These are phyloP conservation scores for Saccostrea echinata DNA, from an alignment of 1,140 invertebrate species.

Conservation along the genomic window DNA sequence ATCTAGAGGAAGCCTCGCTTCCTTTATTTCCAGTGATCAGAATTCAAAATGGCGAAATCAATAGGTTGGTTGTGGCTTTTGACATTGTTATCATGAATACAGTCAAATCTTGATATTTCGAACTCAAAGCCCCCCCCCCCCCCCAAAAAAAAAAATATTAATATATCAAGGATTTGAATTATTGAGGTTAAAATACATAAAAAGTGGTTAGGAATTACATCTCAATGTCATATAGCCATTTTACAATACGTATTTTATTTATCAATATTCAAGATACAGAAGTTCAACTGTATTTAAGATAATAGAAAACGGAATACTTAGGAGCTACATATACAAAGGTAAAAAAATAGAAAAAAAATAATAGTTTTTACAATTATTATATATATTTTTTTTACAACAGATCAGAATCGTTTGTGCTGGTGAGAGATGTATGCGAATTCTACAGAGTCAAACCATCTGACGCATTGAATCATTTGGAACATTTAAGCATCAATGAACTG, in stretches of 20 bases:
- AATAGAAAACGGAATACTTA: too few relatives aligned
- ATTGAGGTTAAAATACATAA: too few relatives aligned
- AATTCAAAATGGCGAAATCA: neutral
- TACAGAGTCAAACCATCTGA: neutral
- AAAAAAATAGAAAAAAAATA: neutral
- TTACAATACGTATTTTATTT: too few relatives aligned
- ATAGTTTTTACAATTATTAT: neutral
- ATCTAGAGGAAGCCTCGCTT: slow-evolving; percentile 6
- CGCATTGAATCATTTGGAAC: neutral
- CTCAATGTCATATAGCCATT: too few relatives aligned
- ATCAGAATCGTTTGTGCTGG: slow-evolving; percentile 3
- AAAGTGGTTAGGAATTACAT: too few relatives aligned
- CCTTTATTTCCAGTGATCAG: slow-evolving; percentile 41
- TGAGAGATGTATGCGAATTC: slow-evolving; percentile 21
- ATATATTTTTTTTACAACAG: neutral
- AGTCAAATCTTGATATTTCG: neutral
- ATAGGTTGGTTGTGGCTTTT: neutral
- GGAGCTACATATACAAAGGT: too few relatives aligned
- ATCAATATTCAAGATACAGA: too few relatives aligned
- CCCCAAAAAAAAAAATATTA: too few relatives aligned
- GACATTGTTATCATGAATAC: neutral
- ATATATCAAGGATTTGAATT: too few relatives aligned
- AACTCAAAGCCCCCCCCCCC: too few relatives aligned
- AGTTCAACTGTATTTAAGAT: too few relatives aligned
- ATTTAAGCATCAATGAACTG: neutral